These are phyloP conservation scores for Sapajus apella DNA, from an alignment of 2,113 vertebrate genomes.

Conservation along the genomic window DNA sequence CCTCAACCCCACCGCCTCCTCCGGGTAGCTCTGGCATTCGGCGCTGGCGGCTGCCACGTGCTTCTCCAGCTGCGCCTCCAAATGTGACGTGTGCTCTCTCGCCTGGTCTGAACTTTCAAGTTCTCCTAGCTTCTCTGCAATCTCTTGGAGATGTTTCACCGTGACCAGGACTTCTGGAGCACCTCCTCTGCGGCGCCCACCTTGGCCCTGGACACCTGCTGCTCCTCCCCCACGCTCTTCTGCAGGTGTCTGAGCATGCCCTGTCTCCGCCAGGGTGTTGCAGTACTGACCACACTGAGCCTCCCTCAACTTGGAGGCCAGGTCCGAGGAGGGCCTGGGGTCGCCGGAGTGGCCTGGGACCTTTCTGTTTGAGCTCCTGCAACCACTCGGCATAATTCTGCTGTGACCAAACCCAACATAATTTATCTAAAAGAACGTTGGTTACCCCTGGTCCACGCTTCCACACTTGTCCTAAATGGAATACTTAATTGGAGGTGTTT, in stretches of 20 bases:
- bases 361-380: slow-evolving; percentile 88
- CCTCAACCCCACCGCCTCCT: slow-evolving; percentile 89
- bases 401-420: background rate
- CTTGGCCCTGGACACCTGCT: slow-evolving; percentile 93
- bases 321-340: slow-evolving; percentile 77
- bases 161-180: slow-evolving; percentile 90
- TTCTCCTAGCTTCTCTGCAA: slow-evolving; percentile 86
- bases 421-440: background rate
- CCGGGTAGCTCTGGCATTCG: slow-evolving; percentile 86
- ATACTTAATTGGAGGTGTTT: background rate
- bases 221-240: slow-evolving; percentile 95
- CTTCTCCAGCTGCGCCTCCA: slow-evolving; percentile 93
- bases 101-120: slow-evolving; percentile 90
- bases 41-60: slow-evolving; percentile 88
- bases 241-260: slow-evolving; percentile 95
- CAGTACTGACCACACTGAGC: slow-evolving; percentile 96
- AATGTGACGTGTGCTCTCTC: slow-evolving; percentile 89
- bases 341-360: slow-evolving; percentile 55
- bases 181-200: slow-evolving; percentile 87
- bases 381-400: slow-evolving; percentile 88
- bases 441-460: background rate
- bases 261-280: slow-evolving; percentile 93
- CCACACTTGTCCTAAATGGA: background rate
- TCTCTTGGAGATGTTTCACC: slow-evolving; percentile 86
- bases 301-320: slow-evolving; percentile 88